Evolutionary conservation across 1,140 invertebrate species (phyloP).

Genomic region (Paraescarpia echinospica): DNA sequence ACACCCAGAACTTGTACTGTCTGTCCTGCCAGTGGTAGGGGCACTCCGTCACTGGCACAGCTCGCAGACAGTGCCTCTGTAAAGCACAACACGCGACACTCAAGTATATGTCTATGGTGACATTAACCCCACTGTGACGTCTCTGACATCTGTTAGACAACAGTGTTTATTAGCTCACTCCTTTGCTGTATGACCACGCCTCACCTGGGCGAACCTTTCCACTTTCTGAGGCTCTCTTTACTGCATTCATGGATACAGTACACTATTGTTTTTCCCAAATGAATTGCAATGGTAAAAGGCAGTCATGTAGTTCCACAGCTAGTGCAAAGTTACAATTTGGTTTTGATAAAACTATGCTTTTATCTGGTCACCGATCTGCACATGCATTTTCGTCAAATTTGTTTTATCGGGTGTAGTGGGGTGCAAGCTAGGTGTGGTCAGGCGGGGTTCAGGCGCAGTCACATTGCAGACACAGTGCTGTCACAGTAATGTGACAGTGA

Average conservation of each 20-base stretch:
- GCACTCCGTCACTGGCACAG: slow-evolving; percentile 61
- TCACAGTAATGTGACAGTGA: too few species aligned
- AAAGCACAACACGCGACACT: slow-evolving; percentile 20
- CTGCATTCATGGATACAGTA: not conserved
- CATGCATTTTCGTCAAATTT: too few species aligned
- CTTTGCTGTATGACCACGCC: not conserved
- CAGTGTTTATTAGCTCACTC: not conserved
- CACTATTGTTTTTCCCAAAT: too few species aligned
- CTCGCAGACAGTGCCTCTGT: slow-evolving; percentile 62
- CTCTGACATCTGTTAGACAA: not conserved
- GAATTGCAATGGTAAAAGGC: too few species aligned
- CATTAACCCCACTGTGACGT: not conserved
- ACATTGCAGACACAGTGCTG: too few species aligned
- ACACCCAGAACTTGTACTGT: slow-evolving; percentile 60
- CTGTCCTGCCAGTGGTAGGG: slow-evolving; percentile 59
- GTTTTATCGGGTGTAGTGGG: too few species aligned
- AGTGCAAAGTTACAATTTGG: too few species aligned
- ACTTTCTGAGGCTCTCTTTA: not conserved
- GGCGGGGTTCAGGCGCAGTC: too few species aligned
- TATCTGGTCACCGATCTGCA: too few species aligned
- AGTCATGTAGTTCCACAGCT: too few species aligned
- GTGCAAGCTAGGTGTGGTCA: too few species aligned
- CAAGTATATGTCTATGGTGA: not conserved
- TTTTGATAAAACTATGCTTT: too few species aligned
- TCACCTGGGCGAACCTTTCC: not conserved